These are phyloP conservation scores for Acleris emargana DNA, from an alignment of 2,888 invertebrate genomes.

Conservation along the genomic window DNA sequence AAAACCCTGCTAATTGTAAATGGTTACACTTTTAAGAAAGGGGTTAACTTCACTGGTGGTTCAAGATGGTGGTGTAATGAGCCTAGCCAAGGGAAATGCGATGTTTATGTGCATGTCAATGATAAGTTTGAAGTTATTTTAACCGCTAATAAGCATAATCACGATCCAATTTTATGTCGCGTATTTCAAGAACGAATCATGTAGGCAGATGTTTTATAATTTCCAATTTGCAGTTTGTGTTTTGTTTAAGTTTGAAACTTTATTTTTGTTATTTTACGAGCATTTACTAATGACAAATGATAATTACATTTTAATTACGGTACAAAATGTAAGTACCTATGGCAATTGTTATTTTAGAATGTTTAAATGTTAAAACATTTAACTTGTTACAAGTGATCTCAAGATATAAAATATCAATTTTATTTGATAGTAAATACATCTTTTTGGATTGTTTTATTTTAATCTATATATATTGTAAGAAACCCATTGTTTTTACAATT, in stretches of 20 bases:
- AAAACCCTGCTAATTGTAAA: slow-evolving; percentile 65
- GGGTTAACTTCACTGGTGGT: slow-evolving; percentile 53
- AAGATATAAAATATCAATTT: no score
- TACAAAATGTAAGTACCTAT: no score
- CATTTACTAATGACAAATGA: background rate
- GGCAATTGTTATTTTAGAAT: no score
- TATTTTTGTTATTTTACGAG: slow-evolving; percentile 2
- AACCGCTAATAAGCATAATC: slow-evolving; percentile 61
- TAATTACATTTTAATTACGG: no score
- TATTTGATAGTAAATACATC: no score
- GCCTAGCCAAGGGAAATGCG: slow-evolving; percentile 57
- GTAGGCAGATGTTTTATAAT: slow-evolving; percentile 41
- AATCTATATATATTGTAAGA: no score
- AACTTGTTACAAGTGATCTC: no score
- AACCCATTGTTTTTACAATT: no score
- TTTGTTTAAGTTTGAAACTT: background rate
- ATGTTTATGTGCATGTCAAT: slow-evolving; percentile 64
- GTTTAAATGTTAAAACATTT: no score
- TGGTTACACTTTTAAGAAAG: slow-evolving; percentile 67
- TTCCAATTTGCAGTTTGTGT: background rate
- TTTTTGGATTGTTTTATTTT: no score
- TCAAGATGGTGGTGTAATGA: slow-evolving; percentile 68
- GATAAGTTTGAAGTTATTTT: slow-evolving; percentile 62
- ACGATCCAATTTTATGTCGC: slow-evolving; percentile 64
- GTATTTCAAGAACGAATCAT: slow-evolving; percentile 64